Evolutionary conservation across 2,797 vertebrate genomes (phyloP).

Genomic region (Thripadectes ignobilis): DNA sequence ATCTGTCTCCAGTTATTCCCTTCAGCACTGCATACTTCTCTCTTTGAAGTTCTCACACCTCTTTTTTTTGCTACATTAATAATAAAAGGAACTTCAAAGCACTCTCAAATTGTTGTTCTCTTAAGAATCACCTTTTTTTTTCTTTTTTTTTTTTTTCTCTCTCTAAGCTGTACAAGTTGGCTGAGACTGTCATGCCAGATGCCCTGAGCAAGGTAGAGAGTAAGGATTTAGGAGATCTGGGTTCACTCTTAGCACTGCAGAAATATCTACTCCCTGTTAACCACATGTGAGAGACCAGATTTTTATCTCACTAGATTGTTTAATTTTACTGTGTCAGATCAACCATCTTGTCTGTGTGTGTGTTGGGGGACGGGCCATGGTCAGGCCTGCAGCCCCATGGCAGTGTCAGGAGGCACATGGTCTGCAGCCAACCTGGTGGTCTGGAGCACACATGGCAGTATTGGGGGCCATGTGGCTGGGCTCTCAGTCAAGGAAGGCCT

Average conservation of each 20-base stretch:
- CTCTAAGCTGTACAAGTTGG: background rate
- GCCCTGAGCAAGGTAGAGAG: background rate
- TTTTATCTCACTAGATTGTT: background rate
- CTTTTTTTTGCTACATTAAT: background rate
- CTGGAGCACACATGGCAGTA: background rate
- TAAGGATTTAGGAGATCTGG: background rate
- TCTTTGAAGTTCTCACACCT: background rate
- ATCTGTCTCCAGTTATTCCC: constrained; percentile 21
- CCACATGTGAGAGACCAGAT: background rate
- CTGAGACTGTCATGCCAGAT: background rate
- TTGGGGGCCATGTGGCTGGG: background rate
- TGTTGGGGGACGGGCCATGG: too few relatives aligned
- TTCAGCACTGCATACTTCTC: background rate
- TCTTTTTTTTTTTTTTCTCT: background rate
- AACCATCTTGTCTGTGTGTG: background rate
- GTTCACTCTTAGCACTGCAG: background rate
- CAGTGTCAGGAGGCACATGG: background rate
- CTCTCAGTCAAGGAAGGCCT: background rate
- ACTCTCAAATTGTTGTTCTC: background rate
- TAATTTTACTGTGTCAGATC: background rate
- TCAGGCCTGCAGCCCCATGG: background rate
- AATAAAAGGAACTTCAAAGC: background rate
- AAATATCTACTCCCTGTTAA: background rate
- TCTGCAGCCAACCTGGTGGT: background rate
- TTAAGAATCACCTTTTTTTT: background rate